Evolutionary conservation across 2,888 invertebrate species (phyloP).

Genomic region (Sinohyriopsis cumingii): DNA sequence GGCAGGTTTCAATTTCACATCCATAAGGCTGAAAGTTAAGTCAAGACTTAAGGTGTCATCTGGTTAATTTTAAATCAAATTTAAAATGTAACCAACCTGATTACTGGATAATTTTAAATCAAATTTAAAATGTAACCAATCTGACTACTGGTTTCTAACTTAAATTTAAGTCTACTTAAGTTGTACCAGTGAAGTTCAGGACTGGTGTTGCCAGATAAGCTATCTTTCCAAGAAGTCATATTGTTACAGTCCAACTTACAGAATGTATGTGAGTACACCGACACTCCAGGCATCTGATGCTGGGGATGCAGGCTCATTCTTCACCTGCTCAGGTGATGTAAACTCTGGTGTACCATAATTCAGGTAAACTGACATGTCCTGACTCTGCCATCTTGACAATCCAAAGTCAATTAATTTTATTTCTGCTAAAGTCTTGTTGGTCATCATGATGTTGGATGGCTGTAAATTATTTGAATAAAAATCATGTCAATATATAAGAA

Average conservation of each 20-base stretch:
- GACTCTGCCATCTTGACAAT: constrained; percentile 78
- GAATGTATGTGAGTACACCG: constrained; percentile 67
- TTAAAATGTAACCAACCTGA: no score
- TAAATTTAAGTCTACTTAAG: no score
- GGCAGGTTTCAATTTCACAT: no score
- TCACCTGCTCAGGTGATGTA: constrained; percentile 89
- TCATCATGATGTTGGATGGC: constrained; percentile 96
- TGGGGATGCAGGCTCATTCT: constrained; percentile 89
- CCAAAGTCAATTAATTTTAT: constrained; percentile 95
- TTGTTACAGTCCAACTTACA: constrained; percentile 57
- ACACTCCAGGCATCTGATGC: constrained; percentile 76
- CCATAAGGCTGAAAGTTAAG: no score
- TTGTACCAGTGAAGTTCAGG: no score
- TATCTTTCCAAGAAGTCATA: no score
- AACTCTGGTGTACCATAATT: constrained; percentile 70
- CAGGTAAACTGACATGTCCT: constrained; percentile 45
- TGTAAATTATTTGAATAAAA: constrained; percentile 75
- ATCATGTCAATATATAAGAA: neutral
- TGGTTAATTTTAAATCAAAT: no score
- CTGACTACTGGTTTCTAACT: no score
- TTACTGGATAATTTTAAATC: no score
- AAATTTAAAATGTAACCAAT: no score
- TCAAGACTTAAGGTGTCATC: no score
- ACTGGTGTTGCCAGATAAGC: no score
- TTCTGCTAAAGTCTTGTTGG: constrained; percentile 77